phyloP scores from a whole-genome alignment of 1,140 invertebrate species.

The Bombus breviceps region DNA sequence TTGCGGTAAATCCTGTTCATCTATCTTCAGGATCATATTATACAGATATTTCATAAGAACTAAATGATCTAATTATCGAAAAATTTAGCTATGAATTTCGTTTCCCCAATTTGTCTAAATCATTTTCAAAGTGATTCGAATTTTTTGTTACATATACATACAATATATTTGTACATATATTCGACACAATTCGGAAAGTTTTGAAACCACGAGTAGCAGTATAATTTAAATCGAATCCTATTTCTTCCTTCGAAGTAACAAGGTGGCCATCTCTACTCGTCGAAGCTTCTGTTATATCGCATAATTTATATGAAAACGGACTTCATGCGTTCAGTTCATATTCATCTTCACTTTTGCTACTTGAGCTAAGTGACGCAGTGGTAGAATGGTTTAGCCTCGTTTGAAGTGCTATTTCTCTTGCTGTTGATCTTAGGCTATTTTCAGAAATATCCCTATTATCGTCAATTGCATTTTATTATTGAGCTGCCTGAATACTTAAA shows the following conservation, averaged over 20 bases:
- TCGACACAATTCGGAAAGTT: background rate
- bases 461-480: no score
- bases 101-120: no score
- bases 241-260: background rate
- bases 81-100: no score
- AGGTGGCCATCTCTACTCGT: background rate
- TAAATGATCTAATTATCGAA: no score
- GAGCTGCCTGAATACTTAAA: no score
- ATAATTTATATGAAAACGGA: background rate
- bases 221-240: background rate
- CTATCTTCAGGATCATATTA: slow-evolving; percentile 15
- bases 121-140: no score
- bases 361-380: background rate
- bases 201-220: background rate
- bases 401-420: background rate
- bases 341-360: background rate
- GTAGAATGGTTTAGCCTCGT: background rate
- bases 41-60: background rate
- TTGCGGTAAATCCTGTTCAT: slow-evolving; percentile 53
- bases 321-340: background rate
- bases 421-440: background rate
- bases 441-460: background rate
- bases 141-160: no score
- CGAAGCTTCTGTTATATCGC: background rate
- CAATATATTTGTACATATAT: background rate